Percentiles rank a stretch among this genome's conserved stretches.
phyloP scores from a whole-genome alignment of 2,797 vertebrate genomes.

The Triplophysa bombifrons region DNA sequence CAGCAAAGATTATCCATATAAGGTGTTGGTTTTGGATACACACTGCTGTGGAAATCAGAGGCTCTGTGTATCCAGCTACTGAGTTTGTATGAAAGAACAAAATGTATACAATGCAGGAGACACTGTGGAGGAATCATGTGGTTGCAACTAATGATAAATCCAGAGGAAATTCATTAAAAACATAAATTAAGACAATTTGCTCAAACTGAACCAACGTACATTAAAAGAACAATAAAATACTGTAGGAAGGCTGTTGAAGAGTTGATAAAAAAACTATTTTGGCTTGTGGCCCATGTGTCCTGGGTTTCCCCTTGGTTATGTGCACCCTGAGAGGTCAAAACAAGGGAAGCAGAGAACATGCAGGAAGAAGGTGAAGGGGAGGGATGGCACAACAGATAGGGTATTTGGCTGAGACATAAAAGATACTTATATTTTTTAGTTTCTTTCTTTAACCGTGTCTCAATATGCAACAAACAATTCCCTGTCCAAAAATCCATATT shows the following conservation, averaged over 20 bases:
- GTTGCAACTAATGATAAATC: not conserved
- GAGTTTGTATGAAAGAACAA: conserved; percentile 21
- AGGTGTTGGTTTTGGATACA: conserved; percentile 58
- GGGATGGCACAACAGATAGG: conserved; percentile 78
- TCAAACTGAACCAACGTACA: not conserved
- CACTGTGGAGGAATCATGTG: not conserved
- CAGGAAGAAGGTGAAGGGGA: conserved; percentile 70
- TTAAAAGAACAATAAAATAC: not conserved
- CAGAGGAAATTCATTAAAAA: not conserved
- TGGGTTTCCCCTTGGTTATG: conserved; percentile 57
- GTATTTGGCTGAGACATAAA: conserved; percentile 35
- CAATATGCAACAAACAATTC: not conserved
- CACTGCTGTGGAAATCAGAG: conserved; percentile 44
- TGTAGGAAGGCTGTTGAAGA: conserved; percentile 13
- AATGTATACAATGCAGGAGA: conserved; percentile 10
- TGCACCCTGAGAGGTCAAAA: conserved; percentile 53
- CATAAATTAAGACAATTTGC: not conserved
- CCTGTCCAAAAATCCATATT: conserved; percentile 4
- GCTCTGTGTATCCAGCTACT: conserved; percentile 49
- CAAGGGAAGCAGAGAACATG: conserved; percentile 53
- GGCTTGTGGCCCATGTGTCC: conserved; percentile 27
- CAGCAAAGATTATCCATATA: conserved; percentile 59
- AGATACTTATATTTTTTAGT: not conserved
- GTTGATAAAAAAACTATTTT: conserved; percentile 15
- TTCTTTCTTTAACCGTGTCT: not conserved